Evolutionary conservation across 2,797 vertebrate species (phyloP), one percentile per base, ranked within the genome.

Genomic region (Lindbergichthys nudifrons): DNA sequence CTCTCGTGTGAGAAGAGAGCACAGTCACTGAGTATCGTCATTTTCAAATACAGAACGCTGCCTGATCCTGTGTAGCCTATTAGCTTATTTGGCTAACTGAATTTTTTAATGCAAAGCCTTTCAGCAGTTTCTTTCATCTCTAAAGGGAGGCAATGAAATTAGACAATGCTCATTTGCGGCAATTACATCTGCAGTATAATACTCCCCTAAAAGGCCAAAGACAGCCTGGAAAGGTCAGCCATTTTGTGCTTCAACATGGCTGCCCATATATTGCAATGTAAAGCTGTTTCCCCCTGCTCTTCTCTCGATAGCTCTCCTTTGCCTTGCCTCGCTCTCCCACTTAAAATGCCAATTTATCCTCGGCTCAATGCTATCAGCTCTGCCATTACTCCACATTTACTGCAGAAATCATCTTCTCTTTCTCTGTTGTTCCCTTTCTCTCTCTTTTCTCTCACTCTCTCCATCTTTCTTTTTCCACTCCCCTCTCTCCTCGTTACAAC

Each of bases 341-440:
- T 93, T 93, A 92, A 93, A 93, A 93, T 93, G 91, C 91, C 93
- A 94, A 92, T 93, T 92, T 93, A 92, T 90, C 88, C 81, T 85
- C 65, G 59, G 85, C 86, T 92, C 89, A 92, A 87, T 90, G 89
- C 89, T 92, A 93, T 93, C 92, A 93, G 90, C 90, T 86, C 88
- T 77, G 82, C 89, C 91, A 94, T 92, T 93, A 93, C 89, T 92
- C 87, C 83, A 80, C 84, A 90, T 91, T 92, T 89, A 88, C 88
- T 73, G 86, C 86, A 90, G 81, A 90, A 92, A 89, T 88, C 86
- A 77, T 85, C 81, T 80, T 87, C 81, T 86, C 82, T 77, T 76
- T 83, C 81, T 75, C 75, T 63, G 70, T 67, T 83, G 52, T 78
- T 76, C 66, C 73, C 60, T 59, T 36, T 65, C 64, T 70, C 70